Percentiles rank a stretch among this genome's conserved stretches.
phyloP scores from a whole-genome alignment of 2,797 vertebrate genomes.

The Myioborus miniatus region DNA sequence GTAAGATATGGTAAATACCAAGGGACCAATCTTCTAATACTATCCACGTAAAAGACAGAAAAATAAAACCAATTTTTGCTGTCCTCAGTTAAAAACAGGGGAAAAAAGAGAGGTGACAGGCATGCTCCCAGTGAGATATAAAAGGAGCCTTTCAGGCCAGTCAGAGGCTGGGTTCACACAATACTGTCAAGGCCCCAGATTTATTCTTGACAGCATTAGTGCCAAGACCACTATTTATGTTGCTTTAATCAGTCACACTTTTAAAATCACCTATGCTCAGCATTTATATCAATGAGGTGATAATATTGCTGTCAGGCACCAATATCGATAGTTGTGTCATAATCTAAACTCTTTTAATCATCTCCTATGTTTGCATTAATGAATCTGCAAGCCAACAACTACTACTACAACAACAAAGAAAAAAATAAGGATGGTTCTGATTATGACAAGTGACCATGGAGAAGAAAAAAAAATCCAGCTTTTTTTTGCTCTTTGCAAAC shows the following conservation, averaged over 20 bases:
- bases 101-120: background rate
- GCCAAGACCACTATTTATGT: slow-evolving; percentile 57
- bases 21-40: background rate
- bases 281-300: slow-evolving; percentile 17
- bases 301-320: slow-evolving; percentile 40
- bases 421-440: background rate
- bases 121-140: background rate
- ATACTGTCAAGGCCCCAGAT: slow-evolving; percentile 55
- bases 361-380: slow-evolving; percentile 40
- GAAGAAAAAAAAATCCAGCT: background rate
- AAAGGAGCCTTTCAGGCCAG: slow-evolving; percentile 29
- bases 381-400: slow-evolving; percentile 15
- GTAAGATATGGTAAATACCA: background rate
- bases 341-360: slow-evolving; percentile 9
- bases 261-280: slow-evolving; percentile 32
- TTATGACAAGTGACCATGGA: background rate
- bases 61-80: background rate
- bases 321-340: slow-evolving; percentile 40
- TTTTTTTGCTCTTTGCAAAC: background rate
- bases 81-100: background rate
- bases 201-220: slow-evolving; percentile 63
- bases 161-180: slow-evolving; percentile 20
- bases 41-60: background rate
- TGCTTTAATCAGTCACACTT: background rate
- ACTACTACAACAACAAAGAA: background rate